Conservation (phyloP, 1,140 invertebrate genomes). For the Dysdera silvatica region DNA sequence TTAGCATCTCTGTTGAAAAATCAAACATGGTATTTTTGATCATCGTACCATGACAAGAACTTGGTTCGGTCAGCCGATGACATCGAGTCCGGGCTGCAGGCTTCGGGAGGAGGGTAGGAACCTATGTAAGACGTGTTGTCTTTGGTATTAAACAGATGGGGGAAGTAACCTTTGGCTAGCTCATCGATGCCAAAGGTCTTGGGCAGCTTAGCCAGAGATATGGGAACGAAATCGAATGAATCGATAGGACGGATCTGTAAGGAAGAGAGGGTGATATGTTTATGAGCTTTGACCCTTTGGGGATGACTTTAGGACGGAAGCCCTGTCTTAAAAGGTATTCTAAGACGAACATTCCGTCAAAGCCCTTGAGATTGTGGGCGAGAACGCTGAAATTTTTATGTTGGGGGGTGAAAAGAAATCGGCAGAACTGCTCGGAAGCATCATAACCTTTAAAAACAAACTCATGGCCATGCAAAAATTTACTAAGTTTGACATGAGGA, state of each 20-base stretch:
- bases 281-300: neutral
- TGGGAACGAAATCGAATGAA: neutral
- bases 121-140: neutral
- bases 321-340: neutral
- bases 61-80: neutral
- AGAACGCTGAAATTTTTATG: neutral
- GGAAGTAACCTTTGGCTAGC: conserved; percentile 12
- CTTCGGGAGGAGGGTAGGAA: neutral
- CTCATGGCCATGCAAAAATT: neutral
- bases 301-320: neutral
- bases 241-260: conserved; percentile 1
- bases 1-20: neutral
- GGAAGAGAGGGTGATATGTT: neutral
- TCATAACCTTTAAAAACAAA: neutral
- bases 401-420: neutral
- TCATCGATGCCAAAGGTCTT: neutral
- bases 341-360: neutral
- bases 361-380: neutral
- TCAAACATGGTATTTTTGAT: neutral
- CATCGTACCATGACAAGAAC: neutral
- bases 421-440: neutral
- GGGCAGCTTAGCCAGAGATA: neutral
- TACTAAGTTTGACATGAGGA: neutral
- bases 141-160: conserved; percentile 1
- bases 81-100: neutral